A percentile compares a stretch with the other conserved stretches of the same genome.
Evolutionary conservation across 2,113 vertebrate genomes (phyloP).

Genomic region (Gasterosteus nipponicus): DNA sequence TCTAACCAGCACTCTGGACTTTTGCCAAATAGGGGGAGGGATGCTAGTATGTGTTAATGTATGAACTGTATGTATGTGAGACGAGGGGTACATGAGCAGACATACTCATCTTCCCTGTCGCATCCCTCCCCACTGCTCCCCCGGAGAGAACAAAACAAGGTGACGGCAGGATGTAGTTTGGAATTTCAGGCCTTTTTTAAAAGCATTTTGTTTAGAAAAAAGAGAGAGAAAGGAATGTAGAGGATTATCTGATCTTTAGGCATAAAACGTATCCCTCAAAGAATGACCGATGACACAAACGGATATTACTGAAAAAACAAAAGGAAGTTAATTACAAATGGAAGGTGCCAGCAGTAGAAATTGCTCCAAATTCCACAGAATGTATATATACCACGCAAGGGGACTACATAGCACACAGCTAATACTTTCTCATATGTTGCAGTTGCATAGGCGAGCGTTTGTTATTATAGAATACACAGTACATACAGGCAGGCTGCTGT

Average conservation of each 20-base stretch:
- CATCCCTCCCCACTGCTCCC: constrained; percentile 27
- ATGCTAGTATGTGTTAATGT: constrained; percentile 51
- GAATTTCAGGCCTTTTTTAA: constrained; percentile 61
- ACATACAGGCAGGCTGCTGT: constrained; percentile 44
- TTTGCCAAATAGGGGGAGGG: constrained; percentile 49
- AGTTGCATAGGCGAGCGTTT: constrained; percentile 63
- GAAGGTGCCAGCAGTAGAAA: constrained; percentile 26
- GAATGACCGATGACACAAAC: constrained; percentile 43
- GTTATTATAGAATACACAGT: constrained; percentile 50
- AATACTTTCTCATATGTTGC: constrained; percentile 65
- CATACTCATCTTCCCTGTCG: constrained; percentile 43
- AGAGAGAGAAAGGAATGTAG: not conserved
- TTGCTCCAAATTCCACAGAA: constrained; percentile 65
- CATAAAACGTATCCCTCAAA: constrained; percentile 3
- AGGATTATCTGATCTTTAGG: constrained; percentile 31
- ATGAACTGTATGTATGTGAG: constrained; percentile 62
- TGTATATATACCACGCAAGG: constrained; percentile 64
- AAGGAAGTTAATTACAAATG: constrained; percentile 17
- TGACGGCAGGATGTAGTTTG: constrained; percentile 52
- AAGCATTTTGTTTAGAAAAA: constrained; percentile 43
- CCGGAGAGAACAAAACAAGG: constrained; percentile 48
- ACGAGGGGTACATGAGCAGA: constrained; percentile 51
- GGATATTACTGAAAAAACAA: constrained; percentile 26
- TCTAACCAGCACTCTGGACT: constrained; percentile 68
- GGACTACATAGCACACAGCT: constrained; percentile 55